A percentile compares a stretch with the other conserved stretches of the same genome.
phyloP scores from a whole-genome alignment of 1,140 invertebrate genomes.

The Drosophila lowei region DNA sequence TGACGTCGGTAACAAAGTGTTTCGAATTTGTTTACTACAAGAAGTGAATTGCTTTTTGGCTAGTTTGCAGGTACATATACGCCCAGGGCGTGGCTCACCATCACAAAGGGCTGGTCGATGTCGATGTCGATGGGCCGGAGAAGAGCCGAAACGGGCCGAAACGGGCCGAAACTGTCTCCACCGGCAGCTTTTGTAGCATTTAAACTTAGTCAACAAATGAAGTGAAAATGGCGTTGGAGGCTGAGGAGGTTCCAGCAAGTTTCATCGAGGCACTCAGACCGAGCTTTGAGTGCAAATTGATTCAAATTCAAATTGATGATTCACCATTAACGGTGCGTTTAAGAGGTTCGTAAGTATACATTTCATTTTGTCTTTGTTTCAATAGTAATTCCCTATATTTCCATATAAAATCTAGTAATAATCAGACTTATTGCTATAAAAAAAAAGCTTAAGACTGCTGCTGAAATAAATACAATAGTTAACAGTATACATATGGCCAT shows the following conservation, averaged over 20 bases:
- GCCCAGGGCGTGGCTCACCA: conserved; percentile 35
- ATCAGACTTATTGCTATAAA: conserved; percentile 53
- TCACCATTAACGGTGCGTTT: too few relatives aligned
- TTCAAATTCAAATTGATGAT: too few relatives aligned
- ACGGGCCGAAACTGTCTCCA: conserved; percentile 26
- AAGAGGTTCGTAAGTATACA: conserved; percentile 4
- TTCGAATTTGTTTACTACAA: conserved; percentile 78
- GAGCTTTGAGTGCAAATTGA: conserved; percentile 19
- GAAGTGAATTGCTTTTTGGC: conserved; percentile 70
- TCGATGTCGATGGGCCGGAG: too few relatives aligned
- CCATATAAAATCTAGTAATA: conserved; percentile 59
- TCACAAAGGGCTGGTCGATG: neutral
- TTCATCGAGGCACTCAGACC: conserved; percentile 9
- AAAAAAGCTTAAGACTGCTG: conserved; percentile 30
- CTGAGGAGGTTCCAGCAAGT: conserved; percentile 22
- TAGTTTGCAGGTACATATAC: conserved; percentile 31
- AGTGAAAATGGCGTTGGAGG: conserved; percentile 52
- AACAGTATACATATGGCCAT: conserved; percentile 7
- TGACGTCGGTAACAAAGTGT: conserved; percentile 71
- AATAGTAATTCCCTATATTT: conserved; percentile 34
- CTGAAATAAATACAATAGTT: conserved; percentile 48
- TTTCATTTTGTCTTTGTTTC: conserved; percentile 10
- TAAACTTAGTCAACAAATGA: conserved; percentile 53
- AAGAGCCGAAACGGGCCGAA: neutral
- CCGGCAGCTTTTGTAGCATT: conserved; percentile 61